Percentiles rank a stretch among this genome's conserved stretches.
Conservation (phyloP, 2,113 vertebrate genomes). For the Myiozetetes cayanensis region DNA sequence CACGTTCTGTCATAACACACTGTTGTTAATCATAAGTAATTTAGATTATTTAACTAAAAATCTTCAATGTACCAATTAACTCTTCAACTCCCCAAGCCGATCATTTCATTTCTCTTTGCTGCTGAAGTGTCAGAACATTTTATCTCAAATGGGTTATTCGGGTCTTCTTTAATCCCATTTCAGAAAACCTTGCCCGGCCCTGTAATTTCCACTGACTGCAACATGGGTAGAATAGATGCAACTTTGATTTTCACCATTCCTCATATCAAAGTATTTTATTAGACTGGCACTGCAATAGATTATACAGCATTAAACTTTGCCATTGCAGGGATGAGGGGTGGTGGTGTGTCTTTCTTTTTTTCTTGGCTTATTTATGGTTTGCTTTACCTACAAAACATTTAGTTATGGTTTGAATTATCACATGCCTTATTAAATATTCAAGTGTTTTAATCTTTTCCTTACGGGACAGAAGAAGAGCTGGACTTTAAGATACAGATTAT, state of each 20-base stretch:
- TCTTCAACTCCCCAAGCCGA: slow-evolving; percentile 24
- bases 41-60: background rate
- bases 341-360: background rate
- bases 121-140: slow-evolving; percentile 42
- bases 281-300: slow-evolving; percentile 1
- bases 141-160: slow-evolving; percentile 63
- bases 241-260: slow-evolving; percentile 47
- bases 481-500: slow-evolving; percentile 35
- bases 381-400: slow-evolving; percentile 54
- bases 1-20: background rate
- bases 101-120: slow-evolving; percentile 34
- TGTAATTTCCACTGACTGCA: slow-evolving; percentile 25
- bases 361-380: background rate
- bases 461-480: slow-evolving; percentile 12
- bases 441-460: slow-evolving; percentile 29
- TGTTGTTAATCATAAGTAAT: background rate
- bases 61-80: slow-evolving; percentile 52
- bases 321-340: background rate
- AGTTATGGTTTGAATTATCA: slow-evolving; percentile 22
- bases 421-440: slow-evolving; percentile 26
- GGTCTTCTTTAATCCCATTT: slow-evolving; percentile 68
- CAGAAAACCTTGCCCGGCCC: slow-evolving; percentile 15
- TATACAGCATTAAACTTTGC: background rate
- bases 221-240: slow-evolving; percentile 14
- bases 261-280: slow-evolving; percentile 45